Evolutionary conservation across 2,113 vertebrate species (phyloP), one percentile per base, ranked within the genome.

Genomic region (Notiomystis cincta): DNA sequence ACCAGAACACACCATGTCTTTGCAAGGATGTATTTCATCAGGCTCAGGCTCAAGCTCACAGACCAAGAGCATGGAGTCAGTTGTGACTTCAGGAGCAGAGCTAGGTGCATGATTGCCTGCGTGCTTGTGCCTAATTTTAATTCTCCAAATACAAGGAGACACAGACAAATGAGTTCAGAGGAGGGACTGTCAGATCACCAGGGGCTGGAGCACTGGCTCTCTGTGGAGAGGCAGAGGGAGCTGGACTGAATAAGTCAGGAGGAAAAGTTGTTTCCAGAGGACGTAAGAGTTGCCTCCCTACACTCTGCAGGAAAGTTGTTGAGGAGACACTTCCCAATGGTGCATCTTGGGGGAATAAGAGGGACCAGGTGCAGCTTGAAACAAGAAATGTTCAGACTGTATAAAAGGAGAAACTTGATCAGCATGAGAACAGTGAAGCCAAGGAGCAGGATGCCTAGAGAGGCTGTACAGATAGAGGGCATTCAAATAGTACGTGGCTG

Each of bases 1-100:
- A 13, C 22, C 20, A 65, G 30, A 62, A 45, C 25, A n/a, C 0
- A 0, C 5, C 18, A 4, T 33, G 14, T 82, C 25, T 83, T 10
- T 67, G 17, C 42, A 56, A 21, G 48, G n/a, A 19, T 72, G 10
- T 75, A 31, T 65, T 85, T 61, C 2, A 2, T 40, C 87, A 33
- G 19, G 13, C 47, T 88, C 50, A n/a, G 40, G 19, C 47, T 79
- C 12, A 16, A 35, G 16, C 28, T 85, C 51, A 23, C 21, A 60
- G 53, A 64, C 21, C 12, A 60, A 35, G 20, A 35, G 20, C 57
- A 3, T 10, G 15, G 53, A 89, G 23, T 64, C 25, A 22, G 12
- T 51, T 82, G 12, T 33, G 25, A 23, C 30, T 83, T 18, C 48
- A 56, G 33, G 28, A 44, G 4, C 57, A 80, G 57, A 71, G 44